Conservation (phyloP, 2,797 vertebrate genomes). For the Smutsia gigantea region DNA sequence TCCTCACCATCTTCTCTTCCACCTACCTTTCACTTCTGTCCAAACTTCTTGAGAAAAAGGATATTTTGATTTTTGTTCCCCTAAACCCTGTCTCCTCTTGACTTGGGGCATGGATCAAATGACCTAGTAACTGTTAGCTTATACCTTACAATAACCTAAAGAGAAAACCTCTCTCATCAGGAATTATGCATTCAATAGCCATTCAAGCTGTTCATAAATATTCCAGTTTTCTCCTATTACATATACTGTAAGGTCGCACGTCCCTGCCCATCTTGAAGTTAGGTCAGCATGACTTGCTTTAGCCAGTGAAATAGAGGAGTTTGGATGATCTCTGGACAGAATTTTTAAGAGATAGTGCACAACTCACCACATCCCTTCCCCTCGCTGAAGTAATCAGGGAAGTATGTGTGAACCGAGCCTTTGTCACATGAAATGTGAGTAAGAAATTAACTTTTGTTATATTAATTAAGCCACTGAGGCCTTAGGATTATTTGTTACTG, state of each 20-base stretch:
- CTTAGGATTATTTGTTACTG: conserved; percentile 29
- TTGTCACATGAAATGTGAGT: neutral
- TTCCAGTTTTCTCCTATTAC: neutral
- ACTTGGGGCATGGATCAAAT: neutral
- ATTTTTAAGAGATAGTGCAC: neutral
- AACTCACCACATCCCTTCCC: neutral
- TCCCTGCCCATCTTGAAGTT: neutral
- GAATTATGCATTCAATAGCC: neutral
- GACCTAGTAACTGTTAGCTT: neutral
- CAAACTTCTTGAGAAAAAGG: neutral
- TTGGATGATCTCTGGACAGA: neutral
- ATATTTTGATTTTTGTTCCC: neutral
- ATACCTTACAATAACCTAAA: neutral
- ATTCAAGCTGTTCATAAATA: neutral
- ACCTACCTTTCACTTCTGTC: neutral
- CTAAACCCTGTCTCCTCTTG: neutral
- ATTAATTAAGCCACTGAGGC: neutral
- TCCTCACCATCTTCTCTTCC: neutral
- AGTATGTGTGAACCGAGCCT: neutral
- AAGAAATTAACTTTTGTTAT: neutral
- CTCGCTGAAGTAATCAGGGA: neutral
- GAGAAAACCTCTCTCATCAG: neutral
- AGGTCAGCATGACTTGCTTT: neutral
- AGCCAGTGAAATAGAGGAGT: neutral
- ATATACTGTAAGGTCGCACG: neutral